These are phyloP conservation scores for Chitala chitala DNA, from an alignment of 2,113 vertebrate genomes.

Conservation along the genomic window DNA sequence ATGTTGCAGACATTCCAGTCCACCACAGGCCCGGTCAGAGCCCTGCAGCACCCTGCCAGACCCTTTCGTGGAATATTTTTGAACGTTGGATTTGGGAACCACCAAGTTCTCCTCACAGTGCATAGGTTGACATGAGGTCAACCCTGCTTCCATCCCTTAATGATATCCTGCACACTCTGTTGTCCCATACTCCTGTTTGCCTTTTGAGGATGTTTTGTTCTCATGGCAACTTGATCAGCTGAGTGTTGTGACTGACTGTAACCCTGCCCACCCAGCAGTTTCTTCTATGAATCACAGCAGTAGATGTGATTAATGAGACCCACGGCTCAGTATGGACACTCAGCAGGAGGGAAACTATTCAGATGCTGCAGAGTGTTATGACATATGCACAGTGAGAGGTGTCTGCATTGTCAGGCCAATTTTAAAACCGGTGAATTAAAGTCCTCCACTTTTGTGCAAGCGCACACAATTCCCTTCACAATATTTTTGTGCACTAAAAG, in stretches of 20 bases:
- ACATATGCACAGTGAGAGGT: constrained; percentile 17
- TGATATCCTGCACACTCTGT: neutral
- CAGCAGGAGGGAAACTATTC: constrained; percentile 16
- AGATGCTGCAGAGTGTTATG: constrained; percentile 39
- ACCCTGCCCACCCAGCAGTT: neutral
- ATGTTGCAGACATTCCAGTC: constrained; percentile 1
- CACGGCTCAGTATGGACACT: constrained; percentile 11
- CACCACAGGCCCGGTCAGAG: neutral
- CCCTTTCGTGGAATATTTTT: neutral
- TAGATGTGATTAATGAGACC: constrained; percentile 14
- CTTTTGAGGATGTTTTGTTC: constrained; percentile 17
- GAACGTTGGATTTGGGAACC: neutral
- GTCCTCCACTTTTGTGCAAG: neutral
- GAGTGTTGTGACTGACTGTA: neutral
- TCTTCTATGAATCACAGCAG: constrained; percentile 8
- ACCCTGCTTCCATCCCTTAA: neutral
- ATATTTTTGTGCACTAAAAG: neutral
- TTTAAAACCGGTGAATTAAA: constrained; percentile 6
- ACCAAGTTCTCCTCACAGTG: neutral
- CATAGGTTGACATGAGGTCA: neutral
- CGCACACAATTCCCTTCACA: neutral
- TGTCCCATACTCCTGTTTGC: neutral
- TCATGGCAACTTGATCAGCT: constrained; percentile 22
- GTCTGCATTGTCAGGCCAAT: constrained; percentile 28
- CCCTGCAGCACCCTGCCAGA: neutral